Percentiles rank a stretch among this genome's conserved stretches.
These are phyloP conservation scores for Hydropsyche betteni DNA, from an alignment of 2,888 invertebrate species.

Conservation along the genomic window DNA sequence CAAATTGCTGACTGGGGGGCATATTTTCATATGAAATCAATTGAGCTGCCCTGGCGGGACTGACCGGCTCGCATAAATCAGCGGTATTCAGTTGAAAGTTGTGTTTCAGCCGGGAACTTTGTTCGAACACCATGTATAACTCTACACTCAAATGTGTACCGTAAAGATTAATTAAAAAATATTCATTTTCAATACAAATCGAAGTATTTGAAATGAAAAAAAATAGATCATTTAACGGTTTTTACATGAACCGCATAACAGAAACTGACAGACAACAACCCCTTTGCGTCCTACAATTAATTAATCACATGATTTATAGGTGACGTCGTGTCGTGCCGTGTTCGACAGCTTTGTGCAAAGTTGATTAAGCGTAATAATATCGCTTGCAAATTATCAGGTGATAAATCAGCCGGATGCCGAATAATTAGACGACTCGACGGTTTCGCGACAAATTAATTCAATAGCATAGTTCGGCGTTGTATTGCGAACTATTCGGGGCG, in stretches of 20 bases:
- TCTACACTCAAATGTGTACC: too few relatives aligned
- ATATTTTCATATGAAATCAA: slow-evolving; percentile 34
- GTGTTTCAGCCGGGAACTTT: too few relatives aligned
- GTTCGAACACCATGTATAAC: too few relatives aligned
- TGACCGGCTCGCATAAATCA: slow-evolving; percentile 3
- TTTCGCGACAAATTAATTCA: background rate
- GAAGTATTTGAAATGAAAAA: too few relatives aligned
- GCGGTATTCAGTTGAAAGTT: too few relatives aligned
- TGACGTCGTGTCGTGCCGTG: slow-evolving; percentile 4
- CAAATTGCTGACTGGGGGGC: slow-evolving; percentile 30
- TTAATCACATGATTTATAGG: slow-evolving; percentile 42
- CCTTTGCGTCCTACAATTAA: slow-evolving; percentile 19
- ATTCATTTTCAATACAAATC: too few relatives aligned
- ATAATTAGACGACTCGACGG: background rate
- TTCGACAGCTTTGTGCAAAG: slow-evolving; percentile 34
- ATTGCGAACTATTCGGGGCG: too few relatives aligned
- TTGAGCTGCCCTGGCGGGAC: slow-evolving; percentile 7
- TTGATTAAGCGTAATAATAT: slow-evolving; percentile 50
- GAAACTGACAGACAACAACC: too few relatives aligned
- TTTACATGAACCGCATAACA: too few relatives aligned
- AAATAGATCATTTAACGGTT: too few relatives aligned
- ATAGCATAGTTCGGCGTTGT: too few relatives aligned
- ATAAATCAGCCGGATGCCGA: slow-evolving; percentile 44
- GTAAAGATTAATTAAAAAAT: too few relatives aligned
- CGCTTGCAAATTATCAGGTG: slow-evolving; percentile 47